Evolutionary conservation across 2,888 invertebrate genomes (phyloP), one percentile per base, ranked within the genome.

Genomic region (Drosophila pullipes): DNA sequence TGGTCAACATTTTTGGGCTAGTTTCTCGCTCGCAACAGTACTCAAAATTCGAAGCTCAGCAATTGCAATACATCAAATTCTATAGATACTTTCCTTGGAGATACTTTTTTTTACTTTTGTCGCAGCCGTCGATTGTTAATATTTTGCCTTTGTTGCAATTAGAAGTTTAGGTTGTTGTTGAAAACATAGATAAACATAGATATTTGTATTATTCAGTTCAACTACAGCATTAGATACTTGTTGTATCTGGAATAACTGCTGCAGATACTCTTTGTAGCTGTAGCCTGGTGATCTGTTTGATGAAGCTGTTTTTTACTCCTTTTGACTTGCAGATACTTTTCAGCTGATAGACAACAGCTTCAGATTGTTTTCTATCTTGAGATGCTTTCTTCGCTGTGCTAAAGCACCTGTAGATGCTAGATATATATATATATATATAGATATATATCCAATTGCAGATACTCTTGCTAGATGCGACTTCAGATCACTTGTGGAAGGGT

Each of bases 1-100:
- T 97, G 94, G 97, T 97, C 94, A 97, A 95, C 97, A 97, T 97
- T 92, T 96, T 96, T 16, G 18, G 47, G 47, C 47, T 47, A 47
- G 16, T 47, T 16, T 25, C 16, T 47, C 47, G 22, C 25, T 47
- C 25, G 47, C 47, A 47, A 47, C 9, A 47, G 11, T 44, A 44
- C 44, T 11, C 44, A 44, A 44, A 22, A 54, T 54, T 5, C 10
- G 6, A 18, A n/a, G 39, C 39, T 30, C 13, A 52, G 11, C 22
- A n/a, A 37, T 35, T 28, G 39, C 33, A 54, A 31, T 25, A 18
- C 57, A 65, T 58, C 25, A 65, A 65, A 44, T 41, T 59, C 18
- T 10, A 3, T 4, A 6, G 61, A 25, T 61, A 37, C 62, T 47
- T 39, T 25, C n/a, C 41, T 25, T 25, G 25, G 6, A 47, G 52